Evolutionary conservation across 2,888 invertebrate species (phyloP).

Genomic region (Eupithecia exiguata): DNA sequence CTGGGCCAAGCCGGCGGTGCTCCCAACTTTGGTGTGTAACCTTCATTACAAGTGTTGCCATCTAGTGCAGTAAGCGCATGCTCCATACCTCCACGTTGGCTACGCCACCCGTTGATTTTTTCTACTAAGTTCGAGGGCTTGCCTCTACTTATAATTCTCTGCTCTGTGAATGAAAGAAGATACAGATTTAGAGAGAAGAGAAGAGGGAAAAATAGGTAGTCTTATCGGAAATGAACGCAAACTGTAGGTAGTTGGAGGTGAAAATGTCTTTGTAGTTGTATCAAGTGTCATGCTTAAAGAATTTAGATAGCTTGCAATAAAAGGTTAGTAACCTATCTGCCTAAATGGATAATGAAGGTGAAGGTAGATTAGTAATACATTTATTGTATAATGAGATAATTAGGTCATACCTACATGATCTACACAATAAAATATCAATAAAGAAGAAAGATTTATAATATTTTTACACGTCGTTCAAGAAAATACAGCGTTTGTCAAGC

Average conservation of each 20-base stretch:
- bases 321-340: too few relatives aligned
- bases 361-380: too few relatives aligned
- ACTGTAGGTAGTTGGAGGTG: background rate
- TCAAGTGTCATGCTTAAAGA: background rate
- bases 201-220: background rate
- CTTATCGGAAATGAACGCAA: background rate
- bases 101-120: constrained; percentile 80
- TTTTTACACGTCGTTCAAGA: too few relatives aligned
- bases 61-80: constrained; percentile 60
- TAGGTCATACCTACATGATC: too few relatives aligned
- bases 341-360: too few relatives aligned
- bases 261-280: too few relatives aligned
- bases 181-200: constrained; percentile 17
- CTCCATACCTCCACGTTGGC: constrained; percentile 80
- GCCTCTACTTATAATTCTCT: constrained; percentile 81
- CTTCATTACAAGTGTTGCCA: constrained; percentile 7
- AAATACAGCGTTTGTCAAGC: too few relatives aligned
- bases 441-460: too few relatives aligned
- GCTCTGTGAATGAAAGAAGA: constrained; percentile 76
- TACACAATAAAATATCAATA: too few relatives aligned
- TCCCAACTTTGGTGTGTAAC: background rate
- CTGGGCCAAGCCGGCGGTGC: background rate
- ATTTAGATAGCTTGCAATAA: background rate
- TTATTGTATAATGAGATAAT: too few relatives aligned
- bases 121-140: constrained; percentile 71